Evolutionary conservation across 1,140 invertebrate species (phyloP).

Genomic region (Polypedilum vanderplanki): DNA sequence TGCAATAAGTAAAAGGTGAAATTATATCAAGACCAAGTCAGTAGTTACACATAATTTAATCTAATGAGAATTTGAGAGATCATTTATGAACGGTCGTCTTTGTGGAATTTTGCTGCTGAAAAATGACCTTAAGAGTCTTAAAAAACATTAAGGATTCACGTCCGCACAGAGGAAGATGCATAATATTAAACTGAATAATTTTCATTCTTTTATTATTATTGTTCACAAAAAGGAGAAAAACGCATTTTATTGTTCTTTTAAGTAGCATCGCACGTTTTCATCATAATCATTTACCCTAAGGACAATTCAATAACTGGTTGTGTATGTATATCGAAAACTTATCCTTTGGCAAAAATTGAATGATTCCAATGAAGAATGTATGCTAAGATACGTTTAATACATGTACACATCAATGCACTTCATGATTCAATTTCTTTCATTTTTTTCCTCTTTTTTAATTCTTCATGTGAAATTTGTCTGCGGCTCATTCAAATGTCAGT

Average conservation of each 20-base stretch:
- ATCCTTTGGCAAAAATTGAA: neutral
- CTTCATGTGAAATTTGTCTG: slow-evolving; percentile 6
- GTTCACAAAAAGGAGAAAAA: neutral
- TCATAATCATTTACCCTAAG: slow-evolving; percentile 18
- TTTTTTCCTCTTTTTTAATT: neutral
- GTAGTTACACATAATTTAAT: slow-evolving; percentile 8
- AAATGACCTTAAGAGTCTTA: slow-evolving; percentile 15
- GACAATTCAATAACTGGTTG: slow-evolving; percentile 17
- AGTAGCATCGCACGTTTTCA: slow-evolving; percentile 16
- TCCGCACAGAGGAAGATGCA: neutral
- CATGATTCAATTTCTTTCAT: neutral
- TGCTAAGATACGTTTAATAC: neutral
- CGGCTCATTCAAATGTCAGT: slow-evolving; percentile 4
- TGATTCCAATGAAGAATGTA: slow-evolving; percentile 11
- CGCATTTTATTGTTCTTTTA: neutral
- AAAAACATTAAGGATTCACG: neutral
- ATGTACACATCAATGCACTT: slow-evolving; percentile 1
- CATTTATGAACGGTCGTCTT: neutral
- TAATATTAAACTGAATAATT: neutral
- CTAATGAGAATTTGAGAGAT: neutral
- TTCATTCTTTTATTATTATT: slow-evolving; percentile 15
- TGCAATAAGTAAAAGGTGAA: too few relatives aligned
- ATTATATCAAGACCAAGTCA: neutral
- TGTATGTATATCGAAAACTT: neutral
- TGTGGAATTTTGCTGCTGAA: neutral